Conservation (phyloP, 2,113 vertebrate genomes). For the Perca fluviatilis region DNA sequence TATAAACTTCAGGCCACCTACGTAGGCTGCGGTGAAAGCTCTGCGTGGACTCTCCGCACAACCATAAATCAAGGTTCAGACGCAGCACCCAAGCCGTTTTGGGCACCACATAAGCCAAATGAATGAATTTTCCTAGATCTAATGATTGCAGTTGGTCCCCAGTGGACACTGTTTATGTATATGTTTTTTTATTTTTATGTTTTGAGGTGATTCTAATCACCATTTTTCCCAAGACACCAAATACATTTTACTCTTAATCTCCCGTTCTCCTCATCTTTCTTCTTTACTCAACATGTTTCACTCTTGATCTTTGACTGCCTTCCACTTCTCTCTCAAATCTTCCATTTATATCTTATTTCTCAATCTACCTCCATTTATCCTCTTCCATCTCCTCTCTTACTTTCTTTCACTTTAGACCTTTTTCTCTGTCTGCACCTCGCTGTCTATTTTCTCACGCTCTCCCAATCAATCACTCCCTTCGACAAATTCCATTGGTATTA, state of each 20-base stretch:
- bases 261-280: background rate
- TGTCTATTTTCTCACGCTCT: background rate
- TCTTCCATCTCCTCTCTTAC: background rate
- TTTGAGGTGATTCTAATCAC: background rate
- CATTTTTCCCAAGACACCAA: background rate
- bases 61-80: no score
- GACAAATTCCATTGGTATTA: constrained; percentile 6
- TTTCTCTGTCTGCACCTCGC: background rate
- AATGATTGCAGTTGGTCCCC: no score
- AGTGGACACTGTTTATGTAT: background rate
- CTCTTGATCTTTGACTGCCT: background rate
- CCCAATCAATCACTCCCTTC: background rate
- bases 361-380: background rate
- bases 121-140: no score
- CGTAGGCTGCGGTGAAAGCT: no score
- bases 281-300: background rate
- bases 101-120: no score
- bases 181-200: background rate
- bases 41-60: no score
- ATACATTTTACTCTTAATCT: no score
- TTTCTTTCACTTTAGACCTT: background rate
- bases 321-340: background rate
- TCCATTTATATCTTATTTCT: background rate
- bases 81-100: no score
- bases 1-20: no score